Evolutionary conservation across 2,888 invertebrate genomes (phyloP).

Genomic region (Cerastis leucographa): DNA sequence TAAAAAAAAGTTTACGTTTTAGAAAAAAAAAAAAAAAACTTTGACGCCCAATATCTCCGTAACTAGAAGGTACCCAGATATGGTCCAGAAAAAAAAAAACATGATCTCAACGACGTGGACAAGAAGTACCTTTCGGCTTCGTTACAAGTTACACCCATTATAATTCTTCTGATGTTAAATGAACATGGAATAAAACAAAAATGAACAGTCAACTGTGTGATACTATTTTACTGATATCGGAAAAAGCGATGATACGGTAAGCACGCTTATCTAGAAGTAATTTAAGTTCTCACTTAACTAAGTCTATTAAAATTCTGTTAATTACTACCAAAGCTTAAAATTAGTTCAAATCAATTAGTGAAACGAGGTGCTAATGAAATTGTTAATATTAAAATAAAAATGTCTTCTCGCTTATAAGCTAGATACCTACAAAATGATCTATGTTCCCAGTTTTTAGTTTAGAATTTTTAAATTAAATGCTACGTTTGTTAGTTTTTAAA

Average conservation of each 20-base stretch:
- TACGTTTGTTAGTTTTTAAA: not conserved
- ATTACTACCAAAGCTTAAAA: slow-evolving; percentile 49
- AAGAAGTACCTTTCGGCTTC: no score
- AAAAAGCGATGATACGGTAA: not conserved
- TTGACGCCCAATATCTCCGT: no score
- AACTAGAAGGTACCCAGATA: no score
- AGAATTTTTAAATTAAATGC: not conserved
- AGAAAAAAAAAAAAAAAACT: no score
- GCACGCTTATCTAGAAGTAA: not conserved
- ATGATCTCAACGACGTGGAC: no score
- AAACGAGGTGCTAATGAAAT: slow-evolving; percentile 56
- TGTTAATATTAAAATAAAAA: slow-evolving; percentile 27
- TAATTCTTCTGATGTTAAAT: no score
- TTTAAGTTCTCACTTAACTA: not conserved
- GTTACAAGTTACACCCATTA: no score
- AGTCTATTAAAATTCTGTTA: not conserved
- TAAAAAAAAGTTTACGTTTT: no score
- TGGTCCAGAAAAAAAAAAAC: no score
- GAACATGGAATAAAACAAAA: no score
- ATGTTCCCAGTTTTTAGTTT: slow-evolving; percentile 11
- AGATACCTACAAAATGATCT: not conserved
- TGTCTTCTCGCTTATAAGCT: slow-evolving; percentile 39
- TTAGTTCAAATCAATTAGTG: slow-evolving; percentile 52
- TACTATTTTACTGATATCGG: not conserved
- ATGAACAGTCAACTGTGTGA: no score